Conservation (phyloP, 2,113 vertebrate genomes). For the Heptranchias perlo region DNA sequence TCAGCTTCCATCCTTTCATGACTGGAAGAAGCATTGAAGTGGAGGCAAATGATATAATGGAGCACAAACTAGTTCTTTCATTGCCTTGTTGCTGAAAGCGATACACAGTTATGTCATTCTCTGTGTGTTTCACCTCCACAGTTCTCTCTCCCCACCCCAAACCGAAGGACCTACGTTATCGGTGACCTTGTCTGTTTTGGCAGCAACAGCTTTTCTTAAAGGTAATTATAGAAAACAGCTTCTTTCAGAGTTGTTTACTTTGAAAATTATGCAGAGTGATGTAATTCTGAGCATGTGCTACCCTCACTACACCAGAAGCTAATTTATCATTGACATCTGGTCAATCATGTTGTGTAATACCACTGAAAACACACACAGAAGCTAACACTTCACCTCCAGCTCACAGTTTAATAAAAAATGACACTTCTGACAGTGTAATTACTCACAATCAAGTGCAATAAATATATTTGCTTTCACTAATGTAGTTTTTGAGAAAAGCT, state of each 20-base stretch:
- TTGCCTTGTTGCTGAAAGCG: neutral
- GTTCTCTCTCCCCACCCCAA: neutral
- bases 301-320: neutral
- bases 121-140: neutral
- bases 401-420: conserved; percentile 19
- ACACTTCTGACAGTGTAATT: conserved; percentile 20
- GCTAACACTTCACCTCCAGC: conserved; percentile 1
- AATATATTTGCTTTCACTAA: conserved; percentile 8
- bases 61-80: conserved; percentile 15
- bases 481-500: conserved; percentile 7
- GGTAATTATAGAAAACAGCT: neutral
- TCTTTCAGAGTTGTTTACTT: conserved; percentile 24
- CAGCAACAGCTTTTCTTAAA: neutral
- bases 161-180: neutral
- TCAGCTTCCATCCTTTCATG: neutral
- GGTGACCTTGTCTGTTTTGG: conserved; percentile 14
- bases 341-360: neutral
- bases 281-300: neutral
- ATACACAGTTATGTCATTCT: conserved; percentile 20
- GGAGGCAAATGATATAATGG: conserved; percentile 16
- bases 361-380: conserved; percentile 20
- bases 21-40: neutral
- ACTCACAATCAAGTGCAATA: conserved; percentile 15
- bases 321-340: conserved; percentile 18
- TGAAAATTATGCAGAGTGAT: neutral